These are phyloP conservation scores for Dermochelys coriacea DNA, from an alignment of 2,797 vertebrate species.

Conservation along the genomic window DNA sequence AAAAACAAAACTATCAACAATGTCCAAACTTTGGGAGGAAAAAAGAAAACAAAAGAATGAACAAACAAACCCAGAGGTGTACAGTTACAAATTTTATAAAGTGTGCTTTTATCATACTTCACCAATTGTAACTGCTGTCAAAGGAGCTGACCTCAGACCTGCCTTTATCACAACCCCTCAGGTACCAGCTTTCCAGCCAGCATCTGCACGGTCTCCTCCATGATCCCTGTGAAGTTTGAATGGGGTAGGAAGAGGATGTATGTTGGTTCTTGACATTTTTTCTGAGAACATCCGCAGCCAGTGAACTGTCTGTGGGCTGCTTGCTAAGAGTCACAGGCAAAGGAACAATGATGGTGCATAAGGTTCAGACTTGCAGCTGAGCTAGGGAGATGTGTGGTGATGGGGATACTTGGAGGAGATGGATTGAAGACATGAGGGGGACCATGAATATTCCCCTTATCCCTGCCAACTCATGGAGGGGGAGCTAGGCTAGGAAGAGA, in stretches of 20 bases:
- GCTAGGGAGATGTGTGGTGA: neutral
- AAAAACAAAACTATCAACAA: slow-evolving; percentile 30
- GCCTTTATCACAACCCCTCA: slow-evolving; percentile 11
- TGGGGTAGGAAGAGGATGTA: slow-evolving; percentile 23
- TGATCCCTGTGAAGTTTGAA: neutral
- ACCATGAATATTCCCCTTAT: neutral
- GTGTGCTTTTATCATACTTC: slow-evolving; percentile 29
- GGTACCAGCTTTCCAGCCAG: neutral
- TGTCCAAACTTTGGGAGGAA: neutral
- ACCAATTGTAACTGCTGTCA: neutral
- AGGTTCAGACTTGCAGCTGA: neutral
- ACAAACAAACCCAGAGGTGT: neutral
- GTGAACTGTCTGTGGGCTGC: neutral
- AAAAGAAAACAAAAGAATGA: neutral
- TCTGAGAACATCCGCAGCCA: neutral
- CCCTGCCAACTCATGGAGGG: neutral
- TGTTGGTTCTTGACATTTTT: neutral
- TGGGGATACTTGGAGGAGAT: neutral
- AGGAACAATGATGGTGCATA: neutral
- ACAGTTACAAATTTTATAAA: slow-evolving; percentile 21
- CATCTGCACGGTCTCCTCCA: neutral
- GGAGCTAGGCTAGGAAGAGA: neutral
- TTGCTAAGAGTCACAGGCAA: neutral
- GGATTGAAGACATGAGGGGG: neutral
- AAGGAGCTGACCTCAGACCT: slow-evolving; percentile 27